A percentile compares a stretch with the other conserved stretches of the same genome.
These are phyloP conservation scores for Aurelia aurita complex sp. Pacific DNA, from an alignment of 30 jellyfish, hydroid and myxozoan species.

Conservation along the genomic window DNA sequence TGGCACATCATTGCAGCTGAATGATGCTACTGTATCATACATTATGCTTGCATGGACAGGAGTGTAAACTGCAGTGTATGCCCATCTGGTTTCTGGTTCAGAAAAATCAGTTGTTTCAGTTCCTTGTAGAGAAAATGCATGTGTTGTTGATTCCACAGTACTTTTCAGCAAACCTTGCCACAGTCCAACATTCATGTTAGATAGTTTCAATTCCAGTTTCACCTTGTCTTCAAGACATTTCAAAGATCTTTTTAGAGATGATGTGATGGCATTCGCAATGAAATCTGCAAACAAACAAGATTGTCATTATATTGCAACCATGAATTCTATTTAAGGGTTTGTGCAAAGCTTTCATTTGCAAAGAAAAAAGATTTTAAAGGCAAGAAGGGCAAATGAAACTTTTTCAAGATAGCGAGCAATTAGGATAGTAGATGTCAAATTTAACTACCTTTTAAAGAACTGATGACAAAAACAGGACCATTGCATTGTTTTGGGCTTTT, in stretches of 20 bases:
- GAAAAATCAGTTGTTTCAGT: constrained; percentile 88
- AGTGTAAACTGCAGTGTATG: constrained; percentile 94
- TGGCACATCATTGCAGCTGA: constrained; percentile 15
- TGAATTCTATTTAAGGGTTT: too few relatives aligned
- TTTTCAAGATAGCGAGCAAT: too few relatives aligned
- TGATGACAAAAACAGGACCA: constrained; percentile 78
- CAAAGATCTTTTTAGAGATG: constrained; percentile 54
- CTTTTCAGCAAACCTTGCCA: constrained; percentile 79
- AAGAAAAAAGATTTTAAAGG: too few relatives aligned
- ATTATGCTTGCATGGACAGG: constrained; percentile 98
- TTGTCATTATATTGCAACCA: too few relatives aligned
- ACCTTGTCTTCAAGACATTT: constrained; percentile 77
- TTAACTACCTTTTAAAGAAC: constrained; percentile 81
- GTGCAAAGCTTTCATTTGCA: too few relatives aligned
- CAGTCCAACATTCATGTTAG: constrained; percentile 61
- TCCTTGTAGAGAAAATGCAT: constrained; percentile 89
- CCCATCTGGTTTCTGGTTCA: constrained; percentile 97
- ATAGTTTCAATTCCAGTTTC: constrained; percentile 73
- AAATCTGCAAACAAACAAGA: constrained; percentile 41
- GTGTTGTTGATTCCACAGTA: constrained; percentile 85
- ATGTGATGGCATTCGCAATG: constrained; percentile 55
- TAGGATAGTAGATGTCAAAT: background rate
- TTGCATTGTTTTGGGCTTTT: constrained; percentile 30
- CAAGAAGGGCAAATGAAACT: too few relatives aligned
- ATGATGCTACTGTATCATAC: constrained; percentile 61